Conservation (phyloP, 1,140 invertebrate genomes). For the Scylla paramamosain region DNA sequence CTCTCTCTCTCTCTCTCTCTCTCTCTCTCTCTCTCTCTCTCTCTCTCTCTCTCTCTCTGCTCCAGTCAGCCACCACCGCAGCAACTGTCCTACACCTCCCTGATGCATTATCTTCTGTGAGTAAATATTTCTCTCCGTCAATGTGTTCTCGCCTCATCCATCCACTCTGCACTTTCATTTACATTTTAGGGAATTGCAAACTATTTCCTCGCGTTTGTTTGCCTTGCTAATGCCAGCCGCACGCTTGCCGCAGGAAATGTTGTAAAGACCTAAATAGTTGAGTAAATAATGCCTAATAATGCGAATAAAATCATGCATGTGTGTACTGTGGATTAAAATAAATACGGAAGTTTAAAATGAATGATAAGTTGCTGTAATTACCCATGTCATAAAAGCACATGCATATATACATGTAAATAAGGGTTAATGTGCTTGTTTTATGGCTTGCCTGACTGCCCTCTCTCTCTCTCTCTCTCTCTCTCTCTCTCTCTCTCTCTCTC, state of each 20-base stretch:
- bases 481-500: too few relatives aligned
- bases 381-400: too few relatives aligned
- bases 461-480: neutral
- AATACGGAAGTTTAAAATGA: too few relatives aligned
- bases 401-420: too few relatives aligned
- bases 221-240: too few relatives aligned
- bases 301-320: too few relatives aligned
- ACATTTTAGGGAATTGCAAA: neutral
- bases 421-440: neutral
- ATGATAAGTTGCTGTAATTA: too few relatives aligned
- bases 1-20: neutral
- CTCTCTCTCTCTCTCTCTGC: neutral
- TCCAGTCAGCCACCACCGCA: neutral
- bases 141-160: neutral
- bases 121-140: neutral
- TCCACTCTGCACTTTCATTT: neutral
- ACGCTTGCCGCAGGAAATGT: too few relatives aligned
- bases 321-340: too few relatives aligned
- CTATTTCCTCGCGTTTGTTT: too few relatives aligned
- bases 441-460: neutral
- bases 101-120: neutral
- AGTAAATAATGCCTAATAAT: too few relatives aligned
- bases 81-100: neutral
- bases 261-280: too few relatives aligned
- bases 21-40: neutral